Percentiles rank a stretch among this genome's conserved stretches.
Evolutionary conservation across 2,888 invertebrate species (phyloP).

Genomic region (Esperia sulphurella): DNA sequence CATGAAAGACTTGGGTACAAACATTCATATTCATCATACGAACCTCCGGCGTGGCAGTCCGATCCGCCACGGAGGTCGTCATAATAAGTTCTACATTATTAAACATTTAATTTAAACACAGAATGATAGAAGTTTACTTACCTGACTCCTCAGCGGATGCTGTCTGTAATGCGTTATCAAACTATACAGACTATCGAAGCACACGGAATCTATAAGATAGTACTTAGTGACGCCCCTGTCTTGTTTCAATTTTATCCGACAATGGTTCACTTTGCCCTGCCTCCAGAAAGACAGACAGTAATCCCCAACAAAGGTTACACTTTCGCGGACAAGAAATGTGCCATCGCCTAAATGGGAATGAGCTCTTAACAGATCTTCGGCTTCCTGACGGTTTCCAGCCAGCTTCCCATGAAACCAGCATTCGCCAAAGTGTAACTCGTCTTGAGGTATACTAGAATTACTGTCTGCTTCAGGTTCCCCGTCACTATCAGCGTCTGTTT

Average conservation of each 20-base stretch:
- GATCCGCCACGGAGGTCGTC: too few species aligned
- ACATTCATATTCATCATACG: too few species aligned
- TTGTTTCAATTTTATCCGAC: constrained; percentile 93
- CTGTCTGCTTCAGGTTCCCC: constrained; percentile 79
- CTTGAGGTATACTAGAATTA: constrained; percentile 85
- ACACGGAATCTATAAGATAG: constrained; percentile 91
- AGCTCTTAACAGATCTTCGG: constrained; percentile 86
- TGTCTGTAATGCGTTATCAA: constrained; percentile 94
- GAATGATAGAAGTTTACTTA: constrained; percentile 32
- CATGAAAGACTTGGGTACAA: too few species aligned
- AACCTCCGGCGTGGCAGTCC: too few species aligned
- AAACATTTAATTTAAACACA: too few species aligned
- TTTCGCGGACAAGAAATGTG: constrained; percentile 94
- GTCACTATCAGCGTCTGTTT: constrained; percentile 80
- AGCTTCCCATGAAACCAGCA: constrained; percentile 96
- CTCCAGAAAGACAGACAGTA: constrained; percentile 97
- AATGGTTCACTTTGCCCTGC: constrained; percentile 93
- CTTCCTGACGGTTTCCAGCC: constrained; percentile 88
- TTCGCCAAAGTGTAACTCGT: constrained; percentile 94
- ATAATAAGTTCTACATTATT: too few species aligned
- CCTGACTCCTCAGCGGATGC: constrained; percentile 91
- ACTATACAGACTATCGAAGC: constrained; percentile 95
- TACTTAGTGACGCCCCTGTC: constrained; percentile 93
- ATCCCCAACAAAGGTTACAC: constrained; percentile 97
- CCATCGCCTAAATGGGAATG: constrained; percentile 93